Base-by-base conservation (phyloP, 2,113 vertebrate species). In the Lycaon pictus region DNA sequence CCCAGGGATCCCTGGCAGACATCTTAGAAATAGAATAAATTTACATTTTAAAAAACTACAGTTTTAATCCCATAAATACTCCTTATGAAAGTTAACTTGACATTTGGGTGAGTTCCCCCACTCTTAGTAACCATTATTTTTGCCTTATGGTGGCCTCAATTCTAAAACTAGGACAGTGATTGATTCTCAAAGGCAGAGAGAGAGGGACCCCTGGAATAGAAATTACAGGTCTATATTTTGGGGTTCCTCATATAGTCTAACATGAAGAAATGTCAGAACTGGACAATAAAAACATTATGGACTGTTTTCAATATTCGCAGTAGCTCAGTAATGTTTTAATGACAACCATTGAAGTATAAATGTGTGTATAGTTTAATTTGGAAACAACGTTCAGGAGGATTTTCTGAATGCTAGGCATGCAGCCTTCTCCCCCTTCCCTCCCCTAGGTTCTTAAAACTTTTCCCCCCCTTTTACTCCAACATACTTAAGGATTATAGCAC, bases 181-280 rank as follows among this genome's bases (percentile, higher is more conserved):
- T 95, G 29, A 79, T 22, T 87, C 55, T 37, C 11, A 56, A 11
- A 87, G 37, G 20, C 19, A 51, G 13, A 23, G 51, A 60, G 32
- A 55, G 22, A 51, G 9, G 43, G 60, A 55, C 25, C 43, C 1
- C 35, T 84, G 12, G 19, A 25, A 7, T 69, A 63, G 84, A 94
- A 81, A 83, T 29, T 29, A 32, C 0, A 27, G 16, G 10, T 76
- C 43, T 93, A 27, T 74, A 58, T 76, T 86, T 89, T 89, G 67
- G 82, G 63, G 17, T 79, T 95, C 58, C 53, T 81, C 25, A 9
- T 55, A 71, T 84, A 76, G 88, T 94, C 71, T 95, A 90, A 71
- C 71, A 63, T 84, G 74, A 96, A 84, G 29, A 69, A 97, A 56
- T 82, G 62, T 82, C 87, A 97, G 65, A 91, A 90, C 2, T 80